Conservation (phyloP, 2,797 vertebrate genomes). For the Tapirus indicus region DNA sequence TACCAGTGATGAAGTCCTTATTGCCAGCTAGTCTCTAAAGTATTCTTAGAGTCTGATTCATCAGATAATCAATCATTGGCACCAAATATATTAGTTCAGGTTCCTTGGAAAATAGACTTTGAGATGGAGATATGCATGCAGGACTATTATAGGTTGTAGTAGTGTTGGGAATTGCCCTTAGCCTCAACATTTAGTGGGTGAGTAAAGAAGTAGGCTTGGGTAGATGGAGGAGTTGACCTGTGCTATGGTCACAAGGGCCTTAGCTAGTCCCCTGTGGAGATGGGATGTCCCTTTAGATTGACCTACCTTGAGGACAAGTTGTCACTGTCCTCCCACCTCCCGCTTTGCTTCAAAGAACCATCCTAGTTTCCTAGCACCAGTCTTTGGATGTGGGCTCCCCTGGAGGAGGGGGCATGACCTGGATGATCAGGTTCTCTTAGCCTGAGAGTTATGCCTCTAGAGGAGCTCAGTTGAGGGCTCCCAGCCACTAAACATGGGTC, state of each 20-base stretch:
- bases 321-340: neutral
- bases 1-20: neutral
- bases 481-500: neutral
- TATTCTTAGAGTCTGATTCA: neutral
- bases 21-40: neutral
- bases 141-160: neutral
- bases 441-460: neutral
- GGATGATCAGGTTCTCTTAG: neutral
- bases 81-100: neutral
- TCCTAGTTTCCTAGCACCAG: neutral
- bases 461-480: neutral
- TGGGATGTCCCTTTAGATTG: neutral
- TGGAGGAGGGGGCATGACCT: rapidly evolving
- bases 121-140: neutral
- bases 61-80: neutral
- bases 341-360: neutral
- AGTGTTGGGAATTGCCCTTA: neutral
- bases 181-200: neutral
- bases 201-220: neutral
- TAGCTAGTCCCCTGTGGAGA: neutral
- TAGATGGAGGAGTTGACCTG: neutral
- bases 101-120: neutral
- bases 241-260: rapidly evolving
- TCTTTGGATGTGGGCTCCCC: neutral
- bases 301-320: neutral